Evolutionary conservation across 2,113 vertebrate species (phyloP), one percentile per base, ranked within the genome.

Genomic region (Galemys pyrenaicus): DNA sequence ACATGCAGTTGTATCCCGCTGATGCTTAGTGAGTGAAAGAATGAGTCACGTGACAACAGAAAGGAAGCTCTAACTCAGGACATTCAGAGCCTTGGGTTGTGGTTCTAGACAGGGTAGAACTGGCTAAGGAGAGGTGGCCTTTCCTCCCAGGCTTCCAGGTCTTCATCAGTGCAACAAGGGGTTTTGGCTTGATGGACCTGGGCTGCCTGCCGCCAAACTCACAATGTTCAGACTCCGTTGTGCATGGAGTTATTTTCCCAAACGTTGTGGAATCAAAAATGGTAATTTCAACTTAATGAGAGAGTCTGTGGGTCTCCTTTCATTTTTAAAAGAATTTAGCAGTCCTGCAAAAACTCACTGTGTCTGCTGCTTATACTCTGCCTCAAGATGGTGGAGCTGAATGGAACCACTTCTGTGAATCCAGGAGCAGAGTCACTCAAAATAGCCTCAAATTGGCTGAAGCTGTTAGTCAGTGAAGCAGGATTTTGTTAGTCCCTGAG

Each of bases 201-300:
- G 44, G 26, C 30, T 49, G 65, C 30, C 30, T 49, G 65, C 30
- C 11, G 67, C 64, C 44, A 80, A 51, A 83, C 12, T 62, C 30
- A 41, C 2, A 7, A 7, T n/a, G 64, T 70, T 83, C 54, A 8
- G 24, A 79, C 75, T 84, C 46, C 78, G 35, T 62, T 49, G 7
- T 73, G 11, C 17, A 30, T 13, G 20, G 46, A 77, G 51, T 73
- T 64, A 60, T 70, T 79, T 94, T 95, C 46, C 87, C 51, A 79
- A 44, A 87, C 30, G 70, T 20, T 81, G 41, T 78, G 41, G 49
- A 88, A 84, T 90, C 9, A 68, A 71, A 91, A 73, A 64, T 37
- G n/a, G 71, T 58, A 54, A 70, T 80, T 78, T 91, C 54, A 78
- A 64, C 65, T 93, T 93, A 94, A 79, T 35, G 41, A 62, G 28